phyloP scores from a whole-genome alignment of 2,888 invertebrate species.

The Galerucella calmariensis region DNA sequence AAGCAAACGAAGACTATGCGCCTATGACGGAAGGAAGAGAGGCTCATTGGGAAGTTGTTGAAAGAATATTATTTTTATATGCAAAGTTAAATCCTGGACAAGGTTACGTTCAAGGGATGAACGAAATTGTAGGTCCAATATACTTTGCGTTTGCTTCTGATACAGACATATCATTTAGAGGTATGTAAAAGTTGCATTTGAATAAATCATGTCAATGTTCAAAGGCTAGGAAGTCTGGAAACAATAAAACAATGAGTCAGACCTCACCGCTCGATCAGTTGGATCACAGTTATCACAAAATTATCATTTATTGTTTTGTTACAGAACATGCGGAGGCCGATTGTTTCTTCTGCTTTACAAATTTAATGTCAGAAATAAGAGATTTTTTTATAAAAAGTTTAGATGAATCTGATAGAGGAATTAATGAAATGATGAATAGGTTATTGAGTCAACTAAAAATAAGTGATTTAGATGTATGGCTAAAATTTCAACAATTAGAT shows the following conservation, averaged over 20 bases:
- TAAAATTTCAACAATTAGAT: conserved; percentile 82
- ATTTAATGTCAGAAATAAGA: conserved; percentile 96
- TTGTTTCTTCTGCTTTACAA: conserved; percentile 98
- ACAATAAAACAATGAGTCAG: no score
- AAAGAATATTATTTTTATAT: conserved; percentile 95
- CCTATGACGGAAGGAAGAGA: conserved; percentile 91
- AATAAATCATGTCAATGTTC: no score
- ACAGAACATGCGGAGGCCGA: conserved; percentile 95
- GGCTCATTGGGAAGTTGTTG: conserved; percentile 99
- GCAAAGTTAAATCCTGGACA: conserved; percentile 98
- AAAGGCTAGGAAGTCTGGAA: no score
- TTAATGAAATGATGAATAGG: conserved; percentile 88
- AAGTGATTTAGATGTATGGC: conserved; percentile 82
- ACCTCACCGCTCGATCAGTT: no score
- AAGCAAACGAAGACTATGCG: conserved; percentile 83
- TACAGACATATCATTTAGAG: conserved; percentile 80
- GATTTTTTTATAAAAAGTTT: conserved; percentile 97
- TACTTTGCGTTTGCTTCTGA: conserved; percentile 97
- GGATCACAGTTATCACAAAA: neutral
- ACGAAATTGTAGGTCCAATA: conserved; percentile 98
- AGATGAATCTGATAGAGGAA: conserved; percentile 93
- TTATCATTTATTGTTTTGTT: conserved; percentile 46
- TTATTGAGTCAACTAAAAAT: conserved; percentile 80
- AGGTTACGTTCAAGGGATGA: conserved; percentile 98
- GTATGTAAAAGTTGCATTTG: conserved; percentile 63